These are phyloP conservation scores for Lepus townsendii DNA, from an alignment of 2,797 vertebrate species.

Conservation along the genomic window DNA sequence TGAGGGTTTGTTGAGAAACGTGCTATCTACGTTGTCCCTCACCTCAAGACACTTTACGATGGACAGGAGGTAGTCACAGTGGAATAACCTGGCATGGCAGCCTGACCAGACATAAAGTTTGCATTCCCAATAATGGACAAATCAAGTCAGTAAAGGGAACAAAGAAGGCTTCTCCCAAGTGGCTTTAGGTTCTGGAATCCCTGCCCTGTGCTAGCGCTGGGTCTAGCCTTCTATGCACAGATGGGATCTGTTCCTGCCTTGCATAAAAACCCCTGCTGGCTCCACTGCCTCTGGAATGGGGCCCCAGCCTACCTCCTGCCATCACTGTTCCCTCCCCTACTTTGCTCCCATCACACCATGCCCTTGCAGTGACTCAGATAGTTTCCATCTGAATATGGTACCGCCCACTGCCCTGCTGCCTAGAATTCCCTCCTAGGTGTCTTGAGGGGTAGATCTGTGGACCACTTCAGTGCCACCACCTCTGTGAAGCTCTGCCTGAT, in stretches of 20 bases:
- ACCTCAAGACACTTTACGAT: not conserved
- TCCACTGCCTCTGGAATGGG: not conserved
- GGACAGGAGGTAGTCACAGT: not conserved
- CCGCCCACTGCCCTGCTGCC: not conserved
- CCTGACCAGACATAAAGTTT: not conserved
- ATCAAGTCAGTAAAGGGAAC: not conserved
- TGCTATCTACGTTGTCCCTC: not conserved
- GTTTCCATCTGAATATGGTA: not conserved
- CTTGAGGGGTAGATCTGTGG: not conserved
- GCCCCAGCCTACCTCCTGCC: not conserved
- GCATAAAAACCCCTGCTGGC: not conserved
- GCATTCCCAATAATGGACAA: slow-evolving; percentile 33
- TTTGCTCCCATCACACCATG: not conserved
- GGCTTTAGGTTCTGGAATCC: slow-evolving; percentile 32
- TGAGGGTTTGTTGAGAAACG: not conserved
- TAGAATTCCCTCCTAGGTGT: not conserved
- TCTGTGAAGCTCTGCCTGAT: not conserved
- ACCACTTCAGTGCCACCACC: not conserved
- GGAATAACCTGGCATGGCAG: not conserved
- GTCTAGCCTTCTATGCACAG: not conserved
- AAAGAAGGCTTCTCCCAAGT: not conserved
- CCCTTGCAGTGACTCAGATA: not conserved
- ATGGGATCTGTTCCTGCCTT: not conserved
- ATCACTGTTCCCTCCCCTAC: not conserved
- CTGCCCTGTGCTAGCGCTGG: not conserved